These are phyloP conservation scores for Andrena haemorrhoa DNA, from an alignment of 2,888 invertebrate genomes.

Conservation along the genomic window DNA sequence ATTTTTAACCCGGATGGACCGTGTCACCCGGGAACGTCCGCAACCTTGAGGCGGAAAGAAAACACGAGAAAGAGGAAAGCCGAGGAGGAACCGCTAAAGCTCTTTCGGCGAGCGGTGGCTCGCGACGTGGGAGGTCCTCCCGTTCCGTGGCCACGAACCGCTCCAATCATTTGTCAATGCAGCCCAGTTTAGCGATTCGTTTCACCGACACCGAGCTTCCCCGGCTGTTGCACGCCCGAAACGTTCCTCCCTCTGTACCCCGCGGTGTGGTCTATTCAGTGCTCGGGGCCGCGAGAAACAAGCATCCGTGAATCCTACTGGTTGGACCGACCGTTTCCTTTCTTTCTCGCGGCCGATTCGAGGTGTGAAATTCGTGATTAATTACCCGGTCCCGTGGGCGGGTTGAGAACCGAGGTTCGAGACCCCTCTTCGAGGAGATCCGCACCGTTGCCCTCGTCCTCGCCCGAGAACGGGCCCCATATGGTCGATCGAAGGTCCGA, in stretches of 20 bases:
- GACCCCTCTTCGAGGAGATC: conserved; percentile 32
- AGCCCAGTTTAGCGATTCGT: conserved; percentile 83
- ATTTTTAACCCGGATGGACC: conserved; percentile 58
- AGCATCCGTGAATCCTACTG: conserved; percentile 32
- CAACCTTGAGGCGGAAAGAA: conserved; percentile 54
- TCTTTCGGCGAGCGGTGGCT: conserved; percentile 16
- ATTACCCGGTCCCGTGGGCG: conserved; percentile 72
- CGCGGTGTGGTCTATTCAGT: conserved; percentile 59
- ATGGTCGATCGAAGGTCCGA: conserved; percentile 29
- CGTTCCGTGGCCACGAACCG: conserved; percentile 68
- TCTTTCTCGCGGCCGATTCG: conserved; percentile 55
- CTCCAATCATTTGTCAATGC: conserved; percentile 84
- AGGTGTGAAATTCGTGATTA: conserved; percentile 82
- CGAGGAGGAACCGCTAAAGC: conserved; percentile 38
- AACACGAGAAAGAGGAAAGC: conserved; percentile 41
- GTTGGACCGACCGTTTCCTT: conserved; percentile 39
- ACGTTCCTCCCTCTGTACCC: conserved; percentile 16
- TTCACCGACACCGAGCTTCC: conserved; percentile 71
- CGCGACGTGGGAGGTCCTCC: conserved; percentile 77
- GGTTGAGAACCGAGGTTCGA: conserved; percentile 54
- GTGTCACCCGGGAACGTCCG: conserved; percentile 54
- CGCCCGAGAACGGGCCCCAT: not conserved
- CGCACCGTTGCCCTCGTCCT: conserved; percentile 6
- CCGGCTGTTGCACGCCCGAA: conserved; percentile 45
- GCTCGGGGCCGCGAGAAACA: conserved; percentile 24